Evolutionary conservation across 2,113 vertebrate genomes (phyloP).

Genomic region (Chroicocephalus ridibundus): DNA sequence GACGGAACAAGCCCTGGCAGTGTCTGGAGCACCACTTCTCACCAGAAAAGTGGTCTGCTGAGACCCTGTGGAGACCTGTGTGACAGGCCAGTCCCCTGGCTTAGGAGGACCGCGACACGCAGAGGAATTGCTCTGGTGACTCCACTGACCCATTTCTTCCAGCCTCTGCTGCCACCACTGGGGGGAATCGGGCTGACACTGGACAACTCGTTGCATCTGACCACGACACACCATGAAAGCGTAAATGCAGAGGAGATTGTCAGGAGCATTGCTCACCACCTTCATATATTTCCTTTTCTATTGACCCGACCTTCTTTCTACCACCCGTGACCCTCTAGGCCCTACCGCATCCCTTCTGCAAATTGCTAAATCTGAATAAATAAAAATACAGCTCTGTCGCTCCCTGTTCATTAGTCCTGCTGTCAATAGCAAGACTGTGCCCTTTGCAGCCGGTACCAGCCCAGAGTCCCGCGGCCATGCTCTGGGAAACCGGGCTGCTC

Average conservation of each 20-base stretch:
- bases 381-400: background rate
- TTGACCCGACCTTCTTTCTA: background rate
- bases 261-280: background rate
- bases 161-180: accelerated
- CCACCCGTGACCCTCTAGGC: background rate
- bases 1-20: background rate
- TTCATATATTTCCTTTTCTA: background rate
- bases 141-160: accelerated
- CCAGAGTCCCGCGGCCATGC: accelerated
- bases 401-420: background rate
- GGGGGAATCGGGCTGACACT: no score
- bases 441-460: accelerated
- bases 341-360: background rate
- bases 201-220: accelerated
- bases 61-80: accelerated
- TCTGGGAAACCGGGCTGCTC: background rate
- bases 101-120: accelerated
- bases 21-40: accelerated
- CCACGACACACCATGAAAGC: background rate
- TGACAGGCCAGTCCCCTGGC: accelerated
- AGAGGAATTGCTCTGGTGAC: background rate
- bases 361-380: background rate
- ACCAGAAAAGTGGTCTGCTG: background rate
- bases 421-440: accelerated
- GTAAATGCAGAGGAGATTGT: background rate